phyloP scores from a whole-genome alignment of 1,140 invertebrate species.

The Tetragnatha versicolor region DNA sequence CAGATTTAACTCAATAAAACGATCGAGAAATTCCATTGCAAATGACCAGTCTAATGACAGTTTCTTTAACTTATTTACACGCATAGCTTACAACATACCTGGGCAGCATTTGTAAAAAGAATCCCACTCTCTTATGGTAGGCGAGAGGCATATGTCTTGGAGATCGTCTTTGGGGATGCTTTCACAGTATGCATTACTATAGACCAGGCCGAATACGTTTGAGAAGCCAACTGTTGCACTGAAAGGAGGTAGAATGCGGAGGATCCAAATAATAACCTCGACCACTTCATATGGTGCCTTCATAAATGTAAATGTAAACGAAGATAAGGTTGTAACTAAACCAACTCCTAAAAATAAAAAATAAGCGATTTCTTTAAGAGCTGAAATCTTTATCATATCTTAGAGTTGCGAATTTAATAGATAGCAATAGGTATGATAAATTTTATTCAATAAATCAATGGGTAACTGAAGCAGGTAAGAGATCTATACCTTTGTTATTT shows the following conservation, averaged over 20 bases:
- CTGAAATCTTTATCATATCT: too few species aligned
- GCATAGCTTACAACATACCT: background rate
- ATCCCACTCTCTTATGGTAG: background rate
- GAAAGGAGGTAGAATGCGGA: conserved; percentile 17
- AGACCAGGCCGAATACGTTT: conserved; percentile 11
- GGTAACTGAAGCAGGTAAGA: too few species aligned
- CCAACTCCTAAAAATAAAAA: conserved; percentile 28
- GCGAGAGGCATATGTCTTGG: background rate
- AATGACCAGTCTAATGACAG: too few species aligned
- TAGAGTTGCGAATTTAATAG: too few species aligned
- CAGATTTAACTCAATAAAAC: too few species aligned
- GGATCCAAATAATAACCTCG: background rate
- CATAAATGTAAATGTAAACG: background rate
- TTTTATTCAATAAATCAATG: too few species aligned
- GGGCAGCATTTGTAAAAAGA: conserved; percentile 17
- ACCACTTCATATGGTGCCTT: background rate
- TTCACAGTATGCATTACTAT: conserved; percentile 36
- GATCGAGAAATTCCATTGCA: too few species aligned
- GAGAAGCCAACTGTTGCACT: conserved; percentile 1
- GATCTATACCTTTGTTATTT: too few species aligned
- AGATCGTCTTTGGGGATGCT: background rate
- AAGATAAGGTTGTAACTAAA: background rate
- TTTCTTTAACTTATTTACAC: too few species aligned
- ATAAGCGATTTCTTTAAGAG: too few species aligned
- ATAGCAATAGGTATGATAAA: too few species aligned